These are phyloP conservation scores for Neogobius melanostomus DNA, from an alignment of 2,113 vertebrate genomes.

Conservation along the genomic window DNA sequence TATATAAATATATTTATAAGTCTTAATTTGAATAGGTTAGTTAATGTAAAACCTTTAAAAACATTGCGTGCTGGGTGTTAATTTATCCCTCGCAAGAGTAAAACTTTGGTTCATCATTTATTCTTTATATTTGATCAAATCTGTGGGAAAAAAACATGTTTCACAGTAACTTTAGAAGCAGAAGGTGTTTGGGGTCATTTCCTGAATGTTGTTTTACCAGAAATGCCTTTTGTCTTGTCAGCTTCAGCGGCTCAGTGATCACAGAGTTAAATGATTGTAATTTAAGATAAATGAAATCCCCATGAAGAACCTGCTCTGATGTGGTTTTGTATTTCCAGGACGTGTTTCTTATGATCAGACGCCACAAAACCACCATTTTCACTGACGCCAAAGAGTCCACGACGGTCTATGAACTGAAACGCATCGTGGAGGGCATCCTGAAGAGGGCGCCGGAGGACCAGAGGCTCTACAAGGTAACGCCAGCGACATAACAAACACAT, in stretches of 20 bases:
- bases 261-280: too few relatives aligned
- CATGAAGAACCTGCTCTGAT: too few relatives aligned
- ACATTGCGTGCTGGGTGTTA: too few relatives aligned
- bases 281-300: too few relatives aligned
- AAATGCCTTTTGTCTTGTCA: neutral
- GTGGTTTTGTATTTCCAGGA: conserved; percentile 69
- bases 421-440: conserved; percentile 88
- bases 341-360: conserved; percentile 91
- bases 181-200: neutral
- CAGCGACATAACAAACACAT: neutral
- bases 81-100: too few relatives aligned
- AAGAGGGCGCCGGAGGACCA: conserved; percentile 89
- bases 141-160: too few relatives aligned
- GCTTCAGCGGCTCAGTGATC: too few relatives aligned
- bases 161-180: neutral
- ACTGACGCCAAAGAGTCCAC: conserved; percentile 91
- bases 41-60: too few relatives aligned
- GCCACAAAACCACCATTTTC: conserved; percentile 90
- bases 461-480: conserved; percentile 86
- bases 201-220: neutral
- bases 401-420: conserved; percentile 88
- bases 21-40: too few relatives aligned
- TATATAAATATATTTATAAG: too few relatives aligned
- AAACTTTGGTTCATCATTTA: too few relatives aligned
- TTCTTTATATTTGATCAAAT: too few relatives aligned